Percentiles rank a stretch among this genome's conserved stretches.
phyloP scores from a whole-genome alignment of 2,888 invertebrate species.

The Tillus elongatus region DNA sequence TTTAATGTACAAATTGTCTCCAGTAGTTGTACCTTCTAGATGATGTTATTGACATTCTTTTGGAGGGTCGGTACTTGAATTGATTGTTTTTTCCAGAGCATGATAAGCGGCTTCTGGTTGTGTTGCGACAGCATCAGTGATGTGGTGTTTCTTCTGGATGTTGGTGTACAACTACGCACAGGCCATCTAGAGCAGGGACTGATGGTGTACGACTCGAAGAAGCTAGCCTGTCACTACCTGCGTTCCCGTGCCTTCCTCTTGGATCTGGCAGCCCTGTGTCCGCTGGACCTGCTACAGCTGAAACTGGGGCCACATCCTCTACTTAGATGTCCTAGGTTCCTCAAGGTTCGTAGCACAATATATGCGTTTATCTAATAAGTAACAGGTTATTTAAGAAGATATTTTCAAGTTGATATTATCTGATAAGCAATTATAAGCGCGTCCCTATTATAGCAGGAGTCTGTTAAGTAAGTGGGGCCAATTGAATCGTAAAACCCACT shows the following conservation, averaged over 20 bases:
- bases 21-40: slow-evolving; percentile 13
- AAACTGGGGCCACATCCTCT: slow-evolving; percentile 73
- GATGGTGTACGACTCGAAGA: slow-evolving; percentile 87
- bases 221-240: slow-evolving; percentile 82
- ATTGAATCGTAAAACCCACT: too few relatives aligned
- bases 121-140: slow-evolving; percentile 79
- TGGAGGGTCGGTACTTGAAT: too few relatives aligned
- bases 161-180: slow-evolving; percentile 84
- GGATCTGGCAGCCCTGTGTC: slow-evolving; percentile 73
- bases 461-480: background rate
- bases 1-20: slow-evolving; percentile 4
- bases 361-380: slow-evolving; percentile 18
- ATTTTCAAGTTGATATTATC: background rate
- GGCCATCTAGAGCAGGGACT: slow-evolving; percentile 92
- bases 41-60: slow-evolving; percentile 6
- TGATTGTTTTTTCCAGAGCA: slow-evolving; percentile 30
- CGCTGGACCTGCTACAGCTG: slow-evolving; percentile 80
- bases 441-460: background rate
- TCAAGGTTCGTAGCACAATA: slow-evolving; percentile 64
- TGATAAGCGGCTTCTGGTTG: slow-evolving; percentile 69
- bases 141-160: slow-evolving; percentile 77
- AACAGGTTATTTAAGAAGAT: background rate
- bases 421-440: background rate
- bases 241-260: slow-evolving; percentile 75
- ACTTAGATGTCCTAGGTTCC: slow-evolving; percentile 78